Percentiles rank a stretch among this genome's conserved stretches.
Evolutionary conservation across 1,140 invertebrate genomes (phyloP).

Genomic region (Dreissena polymorpha): DNA sequence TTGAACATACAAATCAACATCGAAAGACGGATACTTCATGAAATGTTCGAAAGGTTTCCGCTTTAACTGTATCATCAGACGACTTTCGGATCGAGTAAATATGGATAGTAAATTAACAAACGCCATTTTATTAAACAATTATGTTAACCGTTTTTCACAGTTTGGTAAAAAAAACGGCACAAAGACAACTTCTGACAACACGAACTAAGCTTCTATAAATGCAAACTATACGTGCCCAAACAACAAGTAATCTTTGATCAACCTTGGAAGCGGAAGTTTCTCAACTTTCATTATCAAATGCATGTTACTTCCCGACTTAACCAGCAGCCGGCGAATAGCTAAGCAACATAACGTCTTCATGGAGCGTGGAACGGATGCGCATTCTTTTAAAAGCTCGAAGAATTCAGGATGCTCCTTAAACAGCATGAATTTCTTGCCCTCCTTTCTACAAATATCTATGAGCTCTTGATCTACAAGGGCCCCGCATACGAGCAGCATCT

Average conservation of each 20-base stretch:
- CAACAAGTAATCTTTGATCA: conserved; percentile 69
- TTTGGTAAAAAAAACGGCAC: too few species aligned
- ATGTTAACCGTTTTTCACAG: too few species aligned
- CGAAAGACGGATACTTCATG: too few species aligned
- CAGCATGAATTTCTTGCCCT: conserved; percentile 62
- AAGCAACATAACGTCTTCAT: conserved; percentile 65
- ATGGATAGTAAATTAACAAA: too few species aligned
- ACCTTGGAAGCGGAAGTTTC: conserved; percentile 64
- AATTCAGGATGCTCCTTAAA: conserved; percentile 61
- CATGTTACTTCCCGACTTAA: conserved; percentile 48
- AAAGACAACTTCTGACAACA: too few species aligned
- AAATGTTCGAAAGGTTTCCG: too few species aligned
- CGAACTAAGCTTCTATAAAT: too few species aligned
- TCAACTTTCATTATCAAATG: conserved; percentile 69
- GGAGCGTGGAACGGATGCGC: conserved; percentile 57
- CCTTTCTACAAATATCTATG: conserved; percentile 62
- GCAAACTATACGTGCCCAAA: conserved; percentile 51
- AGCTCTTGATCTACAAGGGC: conserved; percentile 60
- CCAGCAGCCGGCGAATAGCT: conserved; percentile 61
- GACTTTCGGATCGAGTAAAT: too few species aligned
- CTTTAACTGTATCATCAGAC: too few species aligned
- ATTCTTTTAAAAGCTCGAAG: conserved; percentile 56
- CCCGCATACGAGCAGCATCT: conserved; percentile 66
- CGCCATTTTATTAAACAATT: too few species aligned
- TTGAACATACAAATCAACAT: too few species aligned